Evolutionary conservation across 2,888 invertebrate species (phyloP), one percentile per base, ranked within the genome.

Genomic region (Phasia obesa): DNA sequence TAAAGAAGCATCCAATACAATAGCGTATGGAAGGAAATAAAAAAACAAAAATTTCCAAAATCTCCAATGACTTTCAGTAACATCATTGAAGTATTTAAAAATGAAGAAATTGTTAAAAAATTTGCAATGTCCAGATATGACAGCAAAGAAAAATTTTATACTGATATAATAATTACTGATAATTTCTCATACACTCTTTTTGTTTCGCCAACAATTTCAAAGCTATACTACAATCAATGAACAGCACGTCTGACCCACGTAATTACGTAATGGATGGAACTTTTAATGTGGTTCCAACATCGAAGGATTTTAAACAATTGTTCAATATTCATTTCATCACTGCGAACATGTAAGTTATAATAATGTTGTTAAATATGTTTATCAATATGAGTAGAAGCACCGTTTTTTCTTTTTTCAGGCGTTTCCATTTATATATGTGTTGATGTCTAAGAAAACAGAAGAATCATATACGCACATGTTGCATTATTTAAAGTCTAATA

Each of bases 171-270:
- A 67, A 80, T 80, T 47, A 80, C 53, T 74, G 67, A 80, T 1
- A 80, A 67, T 80, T 80, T 80, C 79, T 44, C 59, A 65, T 79
- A 79, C 73, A 62, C 60, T 27, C 31, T 74, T 21, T 80, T 74
- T 47, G 79, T 74, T 80, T 80, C 62, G 73, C 79, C 67, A 62
- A 67, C 65, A 57, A 80, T 80, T 64, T 67, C 47, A 51, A 79
- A 79, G 65, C 78, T 71, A 65, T 65, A 53, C 62, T 5, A 27
- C 5, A 65, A 65, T 64, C 65, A 67, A 73, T 74, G 53, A 64
- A 25, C 60, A 64, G 67, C 53, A 57, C 42, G 17, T 73, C 59
- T 65, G 79, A 73, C 31, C 31, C 79, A 65, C 73, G 65, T 65
- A 79, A 79, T 73, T 79, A 73, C 53, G 51, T 79, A 71, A 19